Evolutionary conservation across 1,140 invertebrate genomes (phyloP).

Genomic region (Orussus abietinus): DNA sequence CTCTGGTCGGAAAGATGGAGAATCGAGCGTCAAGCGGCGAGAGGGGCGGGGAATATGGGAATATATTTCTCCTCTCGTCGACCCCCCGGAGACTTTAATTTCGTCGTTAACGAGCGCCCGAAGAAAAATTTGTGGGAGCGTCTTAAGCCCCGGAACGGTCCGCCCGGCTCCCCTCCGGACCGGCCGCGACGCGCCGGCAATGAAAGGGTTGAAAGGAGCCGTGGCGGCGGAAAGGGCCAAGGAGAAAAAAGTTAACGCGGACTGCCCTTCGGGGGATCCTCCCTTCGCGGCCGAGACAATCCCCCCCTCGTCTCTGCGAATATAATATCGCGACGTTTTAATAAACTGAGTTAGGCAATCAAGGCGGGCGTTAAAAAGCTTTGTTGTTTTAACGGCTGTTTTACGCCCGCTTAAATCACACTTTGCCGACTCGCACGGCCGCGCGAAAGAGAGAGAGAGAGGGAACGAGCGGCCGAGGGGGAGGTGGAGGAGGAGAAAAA

Average conservation of each 20-base stretch:
- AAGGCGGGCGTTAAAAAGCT: conserved; percentile 50
- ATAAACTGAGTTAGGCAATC: conserved; percentile 53
- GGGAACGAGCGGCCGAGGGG: conserved; percentile 9
- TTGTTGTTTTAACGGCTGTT: conserved; percentile 54
- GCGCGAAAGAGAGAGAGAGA: conserved; percentile 8
- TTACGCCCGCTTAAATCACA: conserved; percentile 53
- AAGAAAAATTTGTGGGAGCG: conserved; percentile 16
- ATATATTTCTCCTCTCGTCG: conserved; percentile 24
- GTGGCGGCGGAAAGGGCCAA: conserved; percentile 8
- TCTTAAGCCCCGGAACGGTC: too few relatives aligned
- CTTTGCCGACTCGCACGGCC: conserved; percentile 25
- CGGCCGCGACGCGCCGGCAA: conserved; percentile 22
- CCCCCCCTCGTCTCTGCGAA: conserved; percentile 13
- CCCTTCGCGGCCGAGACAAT: conserved; percentile 16
- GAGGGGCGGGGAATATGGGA: background rate
- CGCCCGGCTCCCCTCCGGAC: too few relatives aligned
- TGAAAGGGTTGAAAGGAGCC: conserved; percentile 17
- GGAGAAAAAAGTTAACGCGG: background rate
- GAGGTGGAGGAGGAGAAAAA: conserved; percentile 14
- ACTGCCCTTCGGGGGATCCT: too few relatives aligned
- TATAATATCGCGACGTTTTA: conserved; percentile 50
- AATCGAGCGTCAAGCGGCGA: background rate
- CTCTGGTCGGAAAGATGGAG: background rate
- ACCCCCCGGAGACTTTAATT: conserved; percentile 4
- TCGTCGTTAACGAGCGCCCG: conserved; percentile 5